These are phyloP conservation scores for Byasa hedistus DNA, from an alignment of 2,888 invertebrate genomes.

Conservation along the genomic window DNA sequence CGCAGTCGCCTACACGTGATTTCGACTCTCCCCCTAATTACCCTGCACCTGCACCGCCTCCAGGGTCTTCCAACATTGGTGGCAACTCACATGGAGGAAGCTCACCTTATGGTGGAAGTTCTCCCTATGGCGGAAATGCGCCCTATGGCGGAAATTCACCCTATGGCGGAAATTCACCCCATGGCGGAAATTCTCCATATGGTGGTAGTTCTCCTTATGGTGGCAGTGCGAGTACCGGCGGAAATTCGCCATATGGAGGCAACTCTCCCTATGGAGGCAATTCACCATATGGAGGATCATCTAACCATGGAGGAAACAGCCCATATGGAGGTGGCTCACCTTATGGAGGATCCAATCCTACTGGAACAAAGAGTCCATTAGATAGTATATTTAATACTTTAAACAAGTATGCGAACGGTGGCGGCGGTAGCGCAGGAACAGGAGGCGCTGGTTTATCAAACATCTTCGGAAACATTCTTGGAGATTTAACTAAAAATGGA, in stretches of 20 bases:
- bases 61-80: conserved; percentile 29
- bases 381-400: conserved; percentile 35
- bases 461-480: conserved; percentile 65
- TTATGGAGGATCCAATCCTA: conserved; percentile 40
- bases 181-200: conserved; percentile 32
- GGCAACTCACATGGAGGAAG: conserved; percentile 23
- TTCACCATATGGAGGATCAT: conserved; percentile 42
- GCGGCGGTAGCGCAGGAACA: conserved; percentile 36
- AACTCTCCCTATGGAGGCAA: conserved; percentile 42
- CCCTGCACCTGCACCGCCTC: conserved; percentile 68
- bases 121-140: conserved; percentile 31
- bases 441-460: conserved; percentile 49
- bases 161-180: conserved; percentile 31
- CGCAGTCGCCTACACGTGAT: conserved; percentile 52
- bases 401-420: conserved; percentile 36
- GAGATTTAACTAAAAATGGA: conserved; percentile 62
- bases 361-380: conserved; percentile 35
- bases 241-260: conserved; percentile 41
- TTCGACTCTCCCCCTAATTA: conserved; percentile 65
- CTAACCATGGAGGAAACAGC: conserved; percentile 43
- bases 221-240: conserved; percentile 28
- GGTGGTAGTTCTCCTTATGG: conserved; percentile 39
- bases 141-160: conserved; percentile 31
- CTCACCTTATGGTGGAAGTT: conserved; percentile 33
- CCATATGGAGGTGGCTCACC: conserved; percentile 41